Evolutionary conservation across 64 coral and sea anemone species (phyloP).

Genomic region (Montipora capricornis): DNA sequence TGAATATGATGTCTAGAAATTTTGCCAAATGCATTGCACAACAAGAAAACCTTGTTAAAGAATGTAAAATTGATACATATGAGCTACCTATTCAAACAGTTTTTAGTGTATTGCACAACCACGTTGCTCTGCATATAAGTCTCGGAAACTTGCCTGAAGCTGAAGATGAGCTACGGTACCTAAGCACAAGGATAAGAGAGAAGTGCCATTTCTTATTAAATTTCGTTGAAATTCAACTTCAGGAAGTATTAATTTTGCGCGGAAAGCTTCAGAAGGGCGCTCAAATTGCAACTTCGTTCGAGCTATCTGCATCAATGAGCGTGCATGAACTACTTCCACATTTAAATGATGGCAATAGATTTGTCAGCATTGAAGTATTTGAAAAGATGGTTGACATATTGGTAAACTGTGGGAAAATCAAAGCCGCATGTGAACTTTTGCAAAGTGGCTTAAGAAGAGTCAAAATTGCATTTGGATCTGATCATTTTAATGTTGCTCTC

Average conservation of each 20-base stretch:
- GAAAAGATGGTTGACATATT: slow-evolving; percentile 1
- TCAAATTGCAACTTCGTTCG: background rate
- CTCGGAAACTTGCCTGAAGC: background rate
- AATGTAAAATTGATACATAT: background rate
- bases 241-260: background rate
- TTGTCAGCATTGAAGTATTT: background rate
- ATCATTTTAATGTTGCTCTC: background rate
- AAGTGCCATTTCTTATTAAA: background rate
- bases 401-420: background rate
- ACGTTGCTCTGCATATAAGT: background rate
- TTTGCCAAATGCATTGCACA: background rate
- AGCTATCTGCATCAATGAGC: background rate
- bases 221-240: background rate
- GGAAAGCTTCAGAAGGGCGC: background rate
- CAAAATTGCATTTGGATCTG: background rate
- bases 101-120: slow-evolving; percentile 5
- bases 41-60: background rate
- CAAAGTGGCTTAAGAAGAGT: background rate
- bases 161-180: background rate
- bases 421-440: background rate
- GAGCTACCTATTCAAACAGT: background rate
- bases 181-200: background rate
- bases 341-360: background rate
- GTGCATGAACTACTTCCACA: background rate
- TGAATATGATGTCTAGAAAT: background rate